Evolutionary conservation across 2,113 vertebrate species (phyloP).

Genomic region (Neodon shergylaensis): DNA sequence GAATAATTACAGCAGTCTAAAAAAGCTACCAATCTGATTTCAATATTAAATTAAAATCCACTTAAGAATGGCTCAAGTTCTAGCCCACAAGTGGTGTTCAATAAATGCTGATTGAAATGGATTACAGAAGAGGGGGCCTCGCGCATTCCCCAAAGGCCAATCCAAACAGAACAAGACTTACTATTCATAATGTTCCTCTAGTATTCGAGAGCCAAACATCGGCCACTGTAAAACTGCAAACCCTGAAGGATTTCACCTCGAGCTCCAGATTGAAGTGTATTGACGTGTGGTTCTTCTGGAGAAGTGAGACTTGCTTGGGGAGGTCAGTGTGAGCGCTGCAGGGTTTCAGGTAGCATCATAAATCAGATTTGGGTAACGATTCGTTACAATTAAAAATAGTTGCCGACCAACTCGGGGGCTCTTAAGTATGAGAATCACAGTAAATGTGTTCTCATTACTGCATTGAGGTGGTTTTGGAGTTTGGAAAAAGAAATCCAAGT

Average conservation of each 20-base stretch:
- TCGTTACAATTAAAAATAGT: constrained; percentile 26
- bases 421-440: background rate
- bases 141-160: background rate
- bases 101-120: no score
- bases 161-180: background rate
- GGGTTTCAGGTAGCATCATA: background rate
- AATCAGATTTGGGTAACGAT: background rate
- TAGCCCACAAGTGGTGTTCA: no score
- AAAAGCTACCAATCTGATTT: no score
- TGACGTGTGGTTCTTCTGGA: background rate
- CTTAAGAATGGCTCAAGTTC: no score
- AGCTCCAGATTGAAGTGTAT: background rate
- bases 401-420: background rate
- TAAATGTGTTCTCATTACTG: background rate
- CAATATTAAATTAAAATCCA: no score
- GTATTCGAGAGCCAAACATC: background rate
- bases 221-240: background rate
- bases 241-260: background rate
- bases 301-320: background rate
- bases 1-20: no score
- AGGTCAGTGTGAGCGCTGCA: background rate
- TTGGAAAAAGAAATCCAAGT: background rate
- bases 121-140: no score
- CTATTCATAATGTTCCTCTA: background rate
- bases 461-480: background rate